Percentiles rank a stretch among this genome's conserved stretches.
Evolutionary conservation across 2,888 invertebrate species (phyloP).

Genomic region (Julus scandinavius): DNA sequence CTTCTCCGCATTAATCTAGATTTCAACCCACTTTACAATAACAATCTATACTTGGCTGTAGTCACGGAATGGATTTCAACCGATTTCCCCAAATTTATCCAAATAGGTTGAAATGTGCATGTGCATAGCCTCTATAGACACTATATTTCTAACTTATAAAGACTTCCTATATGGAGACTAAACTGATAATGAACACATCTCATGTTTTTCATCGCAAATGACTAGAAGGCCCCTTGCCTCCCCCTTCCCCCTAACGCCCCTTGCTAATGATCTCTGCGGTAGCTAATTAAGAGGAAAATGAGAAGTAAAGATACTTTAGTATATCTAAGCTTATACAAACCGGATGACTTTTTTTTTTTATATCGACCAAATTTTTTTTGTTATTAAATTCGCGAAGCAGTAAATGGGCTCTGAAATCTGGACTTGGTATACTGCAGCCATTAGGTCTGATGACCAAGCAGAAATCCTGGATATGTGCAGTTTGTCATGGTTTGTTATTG

Average conservation of each 20-base stretch:
- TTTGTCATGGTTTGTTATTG: background rate
- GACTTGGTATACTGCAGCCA: background rate
- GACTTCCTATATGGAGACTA: background rate
- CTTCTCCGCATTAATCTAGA: no score
- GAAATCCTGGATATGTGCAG: background rate
- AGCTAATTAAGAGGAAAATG: conserved; percentile 12
- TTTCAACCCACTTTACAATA: no score
- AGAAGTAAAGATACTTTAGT: conserved; percentile 15
- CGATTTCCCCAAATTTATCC: no score
- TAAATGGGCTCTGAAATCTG: background rate
- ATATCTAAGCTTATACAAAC: background rate
- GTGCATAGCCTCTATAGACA: no score
- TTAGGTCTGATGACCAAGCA: conserved; percentile 25
- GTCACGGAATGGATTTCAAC: no score
- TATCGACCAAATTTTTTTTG: background rate
- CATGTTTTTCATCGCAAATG: background rate
- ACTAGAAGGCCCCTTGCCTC: background rate
- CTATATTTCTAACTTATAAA: no score
- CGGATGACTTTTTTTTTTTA: background rate
- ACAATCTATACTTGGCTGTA: no score
- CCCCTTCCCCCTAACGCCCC: no score
- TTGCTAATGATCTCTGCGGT: background rate
- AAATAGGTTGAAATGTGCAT: no score
- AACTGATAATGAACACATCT: background rate
- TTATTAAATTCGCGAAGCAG: background rate